Conservation (phyloP, 2,113 vertebrate species). For the Rhagologus leucostigma region DNA sequence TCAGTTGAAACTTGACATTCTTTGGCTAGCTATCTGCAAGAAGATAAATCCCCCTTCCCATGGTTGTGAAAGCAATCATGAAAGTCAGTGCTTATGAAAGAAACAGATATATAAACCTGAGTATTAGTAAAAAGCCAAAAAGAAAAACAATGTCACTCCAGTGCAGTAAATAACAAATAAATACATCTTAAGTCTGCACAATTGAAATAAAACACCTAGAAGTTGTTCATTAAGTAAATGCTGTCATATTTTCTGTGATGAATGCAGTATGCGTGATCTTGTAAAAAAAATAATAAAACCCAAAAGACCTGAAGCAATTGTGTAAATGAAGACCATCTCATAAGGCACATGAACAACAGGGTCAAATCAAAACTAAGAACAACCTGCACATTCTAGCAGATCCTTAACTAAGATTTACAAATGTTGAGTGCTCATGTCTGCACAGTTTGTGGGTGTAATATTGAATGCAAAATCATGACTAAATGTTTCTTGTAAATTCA, state of each 20-base stretch:
- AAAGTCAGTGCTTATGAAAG: background rate
- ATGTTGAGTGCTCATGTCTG: background rate
- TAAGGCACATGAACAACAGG: background rate
- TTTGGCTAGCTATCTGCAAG: background rate
- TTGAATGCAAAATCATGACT: background rate
- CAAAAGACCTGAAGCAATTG: background rate
- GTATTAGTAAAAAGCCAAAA: background rate
- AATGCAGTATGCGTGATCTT: background rate
- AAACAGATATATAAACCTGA: background rate
- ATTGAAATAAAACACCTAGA: background rate
- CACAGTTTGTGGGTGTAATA: background rate
- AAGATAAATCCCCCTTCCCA: background rate
- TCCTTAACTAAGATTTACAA: background rate
- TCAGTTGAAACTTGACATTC: background rate
- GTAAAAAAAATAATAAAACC: background rate
- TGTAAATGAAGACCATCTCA: background rate
- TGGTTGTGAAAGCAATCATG: background rate
- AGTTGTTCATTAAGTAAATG: background rate
- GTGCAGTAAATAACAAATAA: background rate
- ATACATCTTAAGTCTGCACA: background rate
- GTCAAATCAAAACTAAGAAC: background rate
- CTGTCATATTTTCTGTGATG: background rate
- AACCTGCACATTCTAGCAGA: background rate
- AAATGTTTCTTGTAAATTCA: conserved; percentile 12
- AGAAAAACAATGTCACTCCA: background rate